phyloP scores from a whole-genome alignment of 2,888 invertebrate species.

The Ceratothoa steindachneri region DNA sequence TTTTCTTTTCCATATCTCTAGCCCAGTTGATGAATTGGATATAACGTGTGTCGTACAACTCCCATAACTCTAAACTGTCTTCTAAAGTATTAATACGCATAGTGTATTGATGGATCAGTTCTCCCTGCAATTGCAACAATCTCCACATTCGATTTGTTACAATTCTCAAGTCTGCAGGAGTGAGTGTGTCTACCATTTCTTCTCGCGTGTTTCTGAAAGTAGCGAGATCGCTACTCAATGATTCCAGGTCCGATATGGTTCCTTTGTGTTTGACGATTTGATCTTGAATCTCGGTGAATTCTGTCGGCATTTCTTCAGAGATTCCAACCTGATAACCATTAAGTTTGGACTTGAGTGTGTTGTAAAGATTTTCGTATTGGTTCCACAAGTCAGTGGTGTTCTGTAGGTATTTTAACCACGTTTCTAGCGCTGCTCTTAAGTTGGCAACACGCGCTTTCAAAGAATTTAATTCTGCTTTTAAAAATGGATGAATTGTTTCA shows the following conservation, averaged over 20 bases:
- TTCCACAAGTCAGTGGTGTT: constrained; percentile 36
- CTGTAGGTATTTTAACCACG: constrained; percentile 56
- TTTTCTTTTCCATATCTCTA: constrained; percentile 35
- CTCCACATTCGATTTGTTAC: constrained; percentile 43
- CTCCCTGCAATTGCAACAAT: constrained; percentile 35
- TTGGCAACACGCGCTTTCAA: constrained; percentile 39
- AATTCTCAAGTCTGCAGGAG: constrained; percentile 34
- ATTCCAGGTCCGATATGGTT: constrained; percentile 29
- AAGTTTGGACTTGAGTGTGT: constrained; percentile 23
- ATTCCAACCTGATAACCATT: constrained; percentile 31
- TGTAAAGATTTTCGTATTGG: constrained; percentile 34
- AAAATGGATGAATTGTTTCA: constrained; percentile 38
- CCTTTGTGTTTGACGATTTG: constrained; percentile 27
- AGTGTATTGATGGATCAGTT: constrained; percentile 38
- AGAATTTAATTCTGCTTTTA: constrained; percentile 36
- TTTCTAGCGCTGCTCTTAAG: constrained; percentile 43
- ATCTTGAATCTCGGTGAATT: constrained; percentile 35
- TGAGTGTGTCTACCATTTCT: constrained; percentile 40
- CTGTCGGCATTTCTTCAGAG: constrained; percentile 30
- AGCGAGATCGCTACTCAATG: constrained; percentile 29
- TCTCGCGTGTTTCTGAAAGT: constrained; percentile 34
- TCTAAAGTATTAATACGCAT: constrained; percentile 38
- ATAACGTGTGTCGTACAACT: constrained; percentile 38
- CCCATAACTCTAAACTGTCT: constrained; percentile 42
- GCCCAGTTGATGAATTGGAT: constrained; percentile 42